Evolutionary conservation across 2,888 invertebrate genomes (phyloP).

Genomic region (Diachrysia chrysitis): DNA sequence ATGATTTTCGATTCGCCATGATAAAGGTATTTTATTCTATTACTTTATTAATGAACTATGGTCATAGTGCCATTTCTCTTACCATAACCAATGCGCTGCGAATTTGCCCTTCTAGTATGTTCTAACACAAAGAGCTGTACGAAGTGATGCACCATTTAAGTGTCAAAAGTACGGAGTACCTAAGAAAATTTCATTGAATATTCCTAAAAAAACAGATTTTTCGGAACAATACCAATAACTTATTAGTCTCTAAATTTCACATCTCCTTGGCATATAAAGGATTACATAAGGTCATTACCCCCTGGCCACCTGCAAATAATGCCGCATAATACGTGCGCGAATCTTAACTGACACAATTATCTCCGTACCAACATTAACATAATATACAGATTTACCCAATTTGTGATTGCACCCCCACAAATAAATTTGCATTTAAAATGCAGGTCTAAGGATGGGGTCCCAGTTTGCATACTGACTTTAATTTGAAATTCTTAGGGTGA

Average conservation of each 20-base stretch:
- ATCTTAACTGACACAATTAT: conserved; percentile 56
- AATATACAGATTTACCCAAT: conserved; percentile 59
- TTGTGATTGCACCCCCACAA: conserved; percentile 61
- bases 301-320: conserved; percentile 40
- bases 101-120: too few species aligned
- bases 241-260: not conserved
- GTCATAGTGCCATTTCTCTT: too few species aligned
- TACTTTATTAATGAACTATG: too few species aligned
- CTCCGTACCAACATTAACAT: conserved; percentile 54
- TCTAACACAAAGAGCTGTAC: too few species aligned
- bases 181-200: too few species aligned
- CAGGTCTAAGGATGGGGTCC: conserved; percentile 23
- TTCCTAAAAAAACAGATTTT: too few species aligned
- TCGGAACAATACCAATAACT: too few species aligned
- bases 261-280: conserved; percentile 25
- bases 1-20: too few species aligned
- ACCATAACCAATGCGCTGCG: too few species aligned
- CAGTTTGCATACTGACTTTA: conserved; percentile 37
- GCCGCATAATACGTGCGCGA: conserved; percentile 38
- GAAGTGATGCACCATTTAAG: too few species aligned
- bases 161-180: too few species aligned
- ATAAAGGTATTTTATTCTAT: too few species aligned
- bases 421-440: conserved; percentile 65
- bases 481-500: conserved; percentile 27
- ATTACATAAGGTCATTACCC: conserved; percentile 14